phyloP scores from a whole-genome alignment of 2,888 invertebrate genomes.

The Erebia ligea region DNA sequence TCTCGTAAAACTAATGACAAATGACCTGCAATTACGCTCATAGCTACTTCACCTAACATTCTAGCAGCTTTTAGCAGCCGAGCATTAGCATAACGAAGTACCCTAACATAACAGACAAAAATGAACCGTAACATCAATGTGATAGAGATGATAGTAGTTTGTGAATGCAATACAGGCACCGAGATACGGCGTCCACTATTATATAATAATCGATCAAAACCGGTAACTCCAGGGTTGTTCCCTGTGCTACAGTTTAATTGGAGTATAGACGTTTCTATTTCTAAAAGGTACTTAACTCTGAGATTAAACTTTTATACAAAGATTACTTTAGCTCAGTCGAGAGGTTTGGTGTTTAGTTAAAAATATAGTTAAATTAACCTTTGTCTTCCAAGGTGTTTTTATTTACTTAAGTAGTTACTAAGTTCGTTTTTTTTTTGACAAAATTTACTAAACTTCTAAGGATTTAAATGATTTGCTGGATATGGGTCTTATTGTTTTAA shows the following conservation, averaged over 20 bases:
- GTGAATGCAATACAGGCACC: neutral
- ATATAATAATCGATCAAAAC: constrained; percentile 32
- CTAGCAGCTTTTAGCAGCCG: constrained; percentile 35
- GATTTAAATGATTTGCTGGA: no score
- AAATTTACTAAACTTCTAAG: no score
- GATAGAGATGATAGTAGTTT: constrained; percentile 16
- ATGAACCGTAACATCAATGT: constrained; percentile 11
- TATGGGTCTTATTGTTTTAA: no score
- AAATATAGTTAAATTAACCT: no score
- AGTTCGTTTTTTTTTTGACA: no score
- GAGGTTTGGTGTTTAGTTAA: neutral
- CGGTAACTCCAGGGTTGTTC: constrained; percentile 32
- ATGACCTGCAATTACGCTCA: constrained; percentile 49
- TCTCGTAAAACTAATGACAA: constrained; percentile 43
- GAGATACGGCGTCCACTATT: constrained; percentile 29
- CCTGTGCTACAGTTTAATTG: neutral
- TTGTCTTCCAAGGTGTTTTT: no score
- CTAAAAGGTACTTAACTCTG: neutral
- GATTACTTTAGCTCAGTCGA: neutral
- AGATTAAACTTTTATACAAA: no score
- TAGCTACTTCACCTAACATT: constrained; percentile 38
- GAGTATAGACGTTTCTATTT: constrained; percentile 11
- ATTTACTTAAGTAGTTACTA: no score
- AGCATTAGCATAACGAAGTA: constrained; percentile 35
- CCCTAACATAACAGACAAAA: constrained; percentile 7